These are phyloP conservation scores for Creontiades dilutus DNA, from an alignment of 2,888 invertebrate species.

Conservation along the genomic window DNA sequence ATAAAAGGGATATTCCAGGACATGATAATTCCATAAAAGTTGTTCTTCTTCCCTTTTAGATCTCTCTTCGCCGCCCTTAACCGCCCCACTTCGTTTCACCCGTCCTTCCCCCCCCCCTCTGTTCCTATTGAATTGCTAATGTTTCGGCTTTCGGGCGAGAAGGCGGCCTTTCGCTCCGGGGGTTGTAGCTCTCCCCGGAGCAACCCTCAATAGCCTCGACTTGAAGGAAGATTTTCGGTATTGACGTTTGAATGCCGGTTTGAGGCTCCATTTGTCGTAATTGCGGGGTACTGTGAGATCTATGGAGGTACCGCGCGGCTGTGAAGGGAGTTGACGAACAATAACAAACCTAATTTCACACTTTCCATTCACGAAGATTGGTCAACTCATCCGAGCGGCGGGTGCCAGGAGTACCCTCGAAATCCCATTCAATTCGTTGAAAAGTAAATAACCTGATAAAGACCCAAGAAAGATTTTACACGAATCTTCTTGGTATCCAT, in stretches of 20 bases:
- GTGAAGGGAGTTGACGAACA: too few relatives aligned
- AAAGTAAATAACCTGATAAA: too few relatives aligned
- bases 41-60: slow-evolving; percentile 58
- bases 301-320: not conserved
- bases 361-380: too few relatives aligned
- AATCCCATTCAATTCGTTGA: too few relatives aligned
- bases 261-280: slow-evolving; percentile 7
- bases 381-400: too few relatives aligned
- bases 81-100: slow-evolving; percentile 15
- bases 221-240: slow-evolving; percentile 22
- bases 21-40: slow-evolving; percentile 72
- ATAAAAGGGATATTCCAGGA: slow-evolving; percentile 68
- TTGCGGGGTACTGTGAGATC: not conserved
- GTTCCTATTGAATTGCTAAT: slow-evolving; percentile 62
- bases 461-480: too few relatives aligned
- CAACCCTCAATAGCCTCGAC: slow-evolving; percentile 2
- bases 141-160: slow-evolving; percentile 41
- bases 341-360: too few relatives aligned
- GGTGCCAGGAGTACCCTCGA: too few relatives aligned
- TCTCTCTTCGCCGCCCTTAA: not conserved
- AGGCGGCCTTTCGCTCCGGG: not conserved
- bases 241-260: slow-evolving; percentile 1
- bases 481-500: too few relatives aligned
- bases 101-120: not conserved
- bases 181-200: not conserved